Percentiles rank a stretch among this genome's conserved stretches.
Evolutionary conservation across 2,797 vertebrate genomes (phyloP).

Genomic region (Sebastes hubbsi): DNA sequence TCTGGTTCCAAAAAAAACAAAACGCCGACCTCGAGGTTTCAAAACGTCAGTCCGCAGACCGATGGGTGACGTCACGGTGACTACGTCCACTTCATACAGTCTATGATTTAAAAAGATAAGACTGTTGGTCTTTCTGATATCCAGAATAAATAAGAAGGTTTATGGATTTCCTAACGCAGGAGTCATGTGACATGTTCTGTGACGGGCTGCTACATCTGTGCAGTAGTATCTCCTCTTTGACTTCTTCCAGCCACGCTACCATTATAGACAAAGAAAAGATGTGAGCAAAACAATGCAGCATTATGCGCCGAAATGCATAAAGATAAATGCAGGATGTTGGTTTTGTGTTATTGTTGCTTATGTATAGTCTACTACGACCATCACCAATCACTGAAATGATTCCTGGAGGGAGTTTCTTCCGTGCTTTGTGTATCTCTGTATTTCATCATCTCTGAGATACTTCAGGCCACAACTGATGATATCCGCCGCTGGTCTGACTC

Average conservation of each 20-base stretch:
- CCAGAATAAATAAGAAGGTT: neutral
- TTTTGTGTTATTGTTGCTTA: slow-evolving; percentile 14
- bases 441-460: slow-evolving; percentile 59
- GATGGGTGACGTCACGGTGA: no score
- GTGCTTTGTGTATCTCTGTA: slow-evolving; percentile 15
- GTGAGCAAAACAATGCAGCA: neutral
- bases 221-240: neutral
- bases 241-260: neutral
- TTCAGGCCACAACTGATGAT: slow-evolving; percentile 41
- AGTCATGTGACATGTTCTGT: neutral
- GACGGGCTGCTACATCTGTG: neutral
- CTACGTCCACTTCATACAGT: no score
- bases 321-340: slow-evolving; percentile 5
- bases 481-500: slow-evolving; percentile 22
- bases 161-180: neutral
- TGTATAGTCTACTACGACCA: neutral
- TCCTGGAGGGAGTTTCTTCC: slow-evolving; percentile 45
- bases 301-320: neutral
- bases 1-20: no score
- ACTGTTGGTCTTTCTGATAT: neutral
- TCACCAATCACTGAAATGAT: slow-evolving; percentile 39
- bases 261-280: neutral
- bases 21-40: no score
- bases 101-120: neutral
- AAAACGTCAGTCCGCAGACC: no score